These are phyloP conservation scores for Siphlonurus alternatus DNA, from an alignment of 2,888 invertebrate species.

Conservation along the genomic window DNA sequence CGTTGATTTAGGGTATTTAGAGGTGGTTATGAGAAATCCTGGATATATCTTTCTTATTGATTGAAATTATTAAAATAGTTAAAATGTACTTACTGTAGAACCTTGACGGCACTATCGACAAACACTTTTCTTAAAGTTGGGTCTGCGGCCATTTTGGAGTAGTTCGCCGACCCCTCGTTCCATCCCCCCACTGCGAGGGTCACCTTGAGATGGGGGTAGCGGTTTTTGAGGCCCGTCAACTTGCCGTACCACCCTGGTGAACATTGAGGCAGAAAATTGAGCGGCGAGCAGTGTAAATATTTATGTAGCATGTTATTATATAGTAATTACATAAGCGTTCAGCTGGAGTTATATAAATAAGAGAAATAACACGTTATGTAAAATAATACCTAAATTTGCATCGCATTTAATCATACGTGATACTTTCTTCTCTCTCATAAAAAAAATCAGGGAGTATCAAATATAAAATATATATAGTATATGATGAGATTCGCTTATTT, in stretches of 20 bases:
- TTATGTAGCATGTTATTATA: background rate
- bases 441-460: no score
- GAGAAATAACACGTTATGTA: no score
- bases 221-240: constrained; percentile 43
- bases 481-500: no score
- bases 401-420: no score
- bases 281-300: background rate
- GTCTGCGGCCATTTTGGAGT: constrained; percentile 22
- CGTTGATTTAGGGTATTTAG: no score
- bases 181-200: constrained; percentile 42
- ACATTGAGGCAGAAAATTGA: constrained; percentile 6
- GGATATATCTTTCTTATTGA: no score
- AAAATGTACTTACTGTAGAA: constrained; percentile 48
- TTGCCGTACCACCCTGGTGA: constrained; percentile 37
- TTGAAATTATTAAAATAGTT: no score
- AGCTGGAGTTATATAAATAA: background rate
- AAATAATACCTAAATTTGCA: no score
- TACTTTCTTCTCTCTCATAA: no score
- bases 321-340: background rate
- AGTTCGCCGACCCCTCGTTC: constrained; percentile 25
- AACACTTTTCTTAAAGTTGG: constrained; percentile 24
- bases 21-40: no score
- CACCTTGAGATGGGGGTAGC: constrained; percentile 50
- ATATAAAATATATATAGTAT: no score
- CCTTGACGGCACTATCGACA: constrained; percentile 47